Evolutionary conservation across 1,140 invertebrate species (phyloP), one percentile per base, ranked within the genome.

Genomic region (Sarcophaga bullata): DNA sequence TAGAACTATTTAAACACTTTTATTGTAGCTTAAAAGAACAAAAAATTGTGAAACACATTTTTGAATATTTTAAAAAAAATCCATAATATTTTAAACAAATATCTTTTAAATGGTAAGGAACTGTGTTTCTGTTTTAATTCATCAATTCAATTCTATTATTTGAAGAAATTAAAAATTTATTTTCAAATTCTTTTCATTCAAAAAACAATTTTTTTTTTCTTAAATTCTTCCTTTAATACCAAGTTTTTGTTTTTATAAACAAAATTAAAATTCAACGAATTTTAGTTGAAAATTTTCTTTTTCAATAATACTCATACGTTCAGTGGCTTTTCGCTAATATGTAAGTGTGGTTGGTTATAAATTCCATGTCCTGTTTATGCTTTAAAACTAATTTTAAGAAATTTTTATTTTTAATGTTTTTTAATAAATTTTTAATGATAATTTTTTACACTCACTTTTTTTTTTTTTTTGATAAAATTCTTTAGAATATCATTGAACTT

Each of bases 121-220:
- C 25, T 37, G 4, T 37, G n/a, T 52, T 6, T 52, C 13, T 52
- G n/a, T 52, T 52, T 52, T 52, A 52, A 13, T 52, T 52, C 13
- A 13, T 52, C 50, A 52, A 13, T 13, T 52, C 13, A 52, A 52
- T 10, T 52, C 25, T 10, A 52, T 52, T 6, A 10, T 6, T 52
- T 52, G 13, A 6, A 52, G 1, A 52, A 52, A 52, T 13, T 52
- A 9, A 37, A 52, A 52, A 19, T 58, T 80, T 37, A 4, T 37
- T 37, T 58, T 80, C 46, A 80, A 80, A 8, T 80, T 58, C 46
- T 17, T 80, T 68, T 6, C 11, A 46, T 80, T 80, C 3, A 54
- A 37, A 58, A 3, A 17, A 25, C 37, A 25, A 37, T 75, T 50
- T 80, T 80, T 80, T 78, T 49, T 25, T n/a, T 15, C 9, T 49